phyloP scores from a whole-genome alignment of 2,888 invertebrate species.

The Tineola bisselliella region DNA sequence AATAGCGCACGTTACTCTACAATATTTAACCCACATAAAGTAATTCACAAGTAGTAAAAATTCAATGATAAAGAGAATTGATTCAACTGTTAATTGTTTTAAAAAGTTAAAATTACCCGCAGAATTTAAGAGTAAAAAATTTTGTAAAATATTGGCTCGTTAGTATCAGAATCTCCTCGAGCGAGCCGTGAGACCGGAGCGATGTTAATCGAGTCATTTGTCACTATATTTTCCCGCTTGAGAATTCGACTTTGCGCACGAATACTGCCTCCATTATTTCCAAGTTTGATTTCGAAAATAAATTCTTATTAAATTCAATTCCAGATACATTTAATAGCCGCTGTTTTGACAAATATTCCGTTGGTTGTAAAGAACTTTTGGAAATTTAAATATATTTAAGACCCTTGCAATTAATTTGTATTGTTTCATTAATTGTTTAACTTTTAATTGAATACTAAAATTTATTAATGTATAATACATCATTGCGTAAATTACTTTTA shows the following conservation, averaged over 20 bases:
- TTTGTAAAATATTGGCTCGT: constrained; percentile 59
- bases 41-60: too few species aligned
- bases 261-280: constrained; percentile 7
- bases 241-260: not conserved
- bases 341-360: constrained; percentile 1
- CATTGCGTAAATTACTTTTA: too few species aligned
- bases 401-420: not conserved
- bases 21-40: too few species aligned
- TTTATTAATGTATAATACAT: too few species aligned
- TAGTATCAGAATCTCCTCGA: constrained; percentile 57
- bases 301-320: constrained; percentile 8
- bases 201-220: constrained; percentile 29
- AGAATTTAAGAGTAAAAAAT: not conserved
- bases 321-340: not conserved
- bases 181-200: constrained; percentile 22
- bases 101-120: not conserved
- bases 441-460: too few species aligned
- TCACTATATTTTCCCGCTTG: constrained; percentile 19
- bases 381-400: not conserved
- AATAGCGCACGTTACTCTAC: too few species aligned
- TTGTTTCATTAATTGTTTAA: not conserved
- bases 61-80: not conserved
- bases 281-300: constrained; percentile 9
- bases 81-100: not conserved
- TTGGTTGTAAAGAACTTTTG: not conserved